phyloP scores from a whole-genome alignment of 2,797 vertebrate species.

The Pristis pectinata region DNA sequence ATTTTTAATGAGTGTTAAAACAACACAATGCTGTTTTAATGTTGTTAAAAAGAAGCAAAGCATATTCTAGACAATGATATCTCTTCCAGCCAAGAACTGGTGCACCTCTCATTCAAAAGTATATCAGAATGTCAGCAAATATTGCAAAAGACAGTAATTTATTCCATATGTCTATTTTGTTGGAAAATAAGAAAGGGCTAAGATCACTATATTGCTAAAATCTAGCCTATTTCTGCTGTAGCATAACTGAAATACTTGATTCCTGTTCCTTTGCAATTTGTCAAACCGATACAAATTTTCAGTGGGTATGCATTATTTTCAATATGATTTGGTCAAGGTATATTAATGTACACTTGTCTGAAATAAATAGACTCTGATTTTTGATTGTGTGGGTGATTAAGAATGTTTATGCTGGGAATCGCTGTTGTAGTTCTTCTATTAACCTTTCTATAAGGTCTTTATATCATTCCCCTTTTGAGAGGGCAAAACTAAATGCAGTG shows the following conservation, averaged over 20 bases:
- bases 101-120: not conserved
- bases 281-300: not conserved
- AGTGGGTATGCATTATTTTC: not conserved
- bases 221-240: not conserved
- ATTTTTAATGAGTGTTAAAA: too few relatives aligned
- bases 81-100: not conserved
- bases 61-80: too few relatives aligned
- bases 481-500: not conserved
- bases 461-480: not conserved
- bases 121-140: not conserved
- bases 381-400: not conserved
- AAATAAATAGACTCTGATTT: not conserved
- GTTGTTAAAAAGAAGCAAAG: too few relatives aligned
- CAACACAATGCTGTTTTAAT: too few relatives aligned
- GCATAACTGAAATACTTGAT: not conserved
- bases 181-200: not conserved
- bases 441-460: not conserved
- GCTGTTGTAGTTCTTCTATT: not conserved
- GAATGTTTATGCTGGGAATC: not conserved
- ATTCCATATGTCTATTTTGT: not conserved
- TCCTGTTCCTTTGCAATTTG: not conserved
- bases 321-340: not conserved
- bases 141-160: not conserved
- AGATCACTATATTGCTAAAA: not conserved
- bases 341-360: not conserved